Conservation (phyloP, 2,113 vertebrate species). For the Daboia siamensis region DNA sequence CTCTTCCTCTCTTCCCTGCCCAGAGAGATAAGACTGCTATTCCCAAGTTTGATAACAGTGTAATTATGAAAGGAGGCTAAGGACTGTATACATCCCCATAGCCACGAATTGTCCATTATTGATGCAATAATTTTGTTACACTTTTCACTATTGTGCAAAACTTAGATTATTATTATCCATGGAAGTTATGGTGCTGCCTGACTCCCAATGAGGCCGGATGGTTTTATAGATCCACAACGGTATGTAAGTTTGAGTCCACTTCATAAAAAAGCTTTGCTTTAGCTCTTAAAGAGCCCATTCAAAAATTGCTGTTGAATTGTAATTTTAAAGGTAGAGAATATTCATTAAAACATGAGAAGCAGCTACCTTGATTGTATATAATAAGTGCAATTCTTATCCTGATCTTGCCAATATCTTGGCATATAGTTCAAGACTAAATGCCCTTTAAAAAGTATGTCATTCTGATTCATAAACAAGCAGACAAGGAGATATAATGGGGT, state of each 20-base stretch:
- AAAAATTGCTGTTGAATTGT: background rate
- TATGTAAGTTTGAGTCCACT: background rate
- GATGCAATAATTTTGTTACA: background rate
- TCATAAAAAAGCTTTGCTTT: background rate
- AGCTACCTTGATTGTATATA: background rate
- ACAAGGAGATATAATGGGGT: background rate
- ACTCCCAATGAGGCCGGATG: background rate
- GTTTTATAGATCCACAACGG: background rate
- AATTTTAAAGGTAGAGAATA: background rate
- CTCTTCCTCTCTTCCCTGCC: background rate
- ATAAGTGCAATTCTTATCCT: background rate
- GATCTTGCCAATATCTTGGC: background rate
- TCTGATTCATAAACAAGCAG: background rate
- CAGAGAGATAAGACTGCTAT: background rate
- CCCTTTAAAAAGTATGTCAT: background rate
- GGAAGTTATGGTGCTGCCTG: background rate
- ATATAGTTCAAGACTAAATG: background rate
- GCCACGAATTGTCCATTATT: background rate
- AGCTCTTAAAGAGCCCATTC: background rate
- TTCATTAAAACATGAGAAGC: background rate
- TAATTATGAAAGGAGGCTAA: background rate
- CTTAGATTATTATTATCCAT: background rate
- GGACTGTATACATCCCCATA: background rate
- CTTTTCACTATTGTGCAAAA: background rate
- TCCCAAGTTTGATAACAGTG: background rate